A percentile compares a stretch with the other conserved stretches of the same genome.
Evolutionary conservation across 2,797 vertebrate species (phyloP).

Genomic region (Takifugu ocellatus): DNA sequence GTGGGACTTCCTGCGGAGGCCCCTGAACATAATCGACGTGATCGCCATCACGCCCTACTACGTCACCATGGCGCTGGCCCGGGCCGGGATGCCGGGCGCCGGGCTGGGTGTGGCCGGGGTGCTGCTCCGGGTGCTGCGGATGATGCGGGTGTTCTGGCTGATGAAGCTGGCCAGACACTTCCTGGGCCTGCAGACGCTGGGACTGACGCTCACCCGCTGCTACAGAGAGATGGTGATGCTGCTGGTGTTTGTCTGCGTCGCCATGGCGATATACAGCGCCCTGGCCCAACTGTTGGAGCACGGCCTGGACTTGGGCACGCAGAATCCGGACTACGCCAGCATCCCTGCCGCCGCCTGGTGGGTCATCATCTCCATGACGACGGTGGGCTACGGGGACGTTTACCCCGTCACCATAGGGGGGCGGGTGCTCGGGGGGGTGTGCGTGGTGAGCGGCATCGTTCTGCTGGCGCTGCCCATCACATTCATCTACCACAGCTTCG

Average conservation of each 20-base stretch:
- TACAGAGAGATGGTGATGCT: slow-evolving; percentile 99
- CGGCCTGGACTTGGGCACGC: slow-evolving; percentile 88
- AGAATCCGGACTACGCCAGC: slow-evolving; percentile 93
- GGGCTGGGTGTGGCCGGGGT: slow-evolving; percentile 94
- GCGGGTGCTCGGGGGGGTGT: slow-evolving; percentile 94
- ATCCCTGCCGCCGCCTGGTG: slow-evolving; percentile 99
- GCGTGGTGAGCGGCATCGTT: slow-evolving; percentile 97
- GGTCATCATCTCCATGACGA: slow-evolving; percentile 99
- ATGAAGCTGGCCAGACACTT: slow-evolving; percentile 99
- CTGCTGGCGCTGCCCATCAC: slow-evolving; percentile 96
- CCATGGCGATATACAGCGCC: slow-evolving; percentile 99
- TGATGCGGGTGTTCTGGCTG: slow-evolving; percentile 99
- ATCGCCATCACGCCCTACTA: slow-evolving; percentile 98
- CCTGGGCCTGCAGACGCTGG: slow-evolving; percentile 96
- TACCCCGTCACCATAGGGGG: slow-evolving; percentile 95
- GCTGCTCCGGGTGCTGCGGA: slow-evolving; percentile 91
- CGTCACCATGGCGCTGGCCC: slow-evolving; percentile 89
- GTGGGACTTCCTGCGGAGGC: slow-evolving; percentile 94
- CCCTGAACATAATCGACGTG: slow-evolving; percentile 96
- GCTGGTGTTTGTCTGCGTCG: slow-evolving; percentile 95
- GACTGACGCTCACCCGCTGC: slow-evolving; percentile 93
- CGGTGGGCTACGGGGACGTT: slow-evolving; percentile 97
- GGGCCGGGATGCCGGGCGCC: slow-evolving; percentile 82
- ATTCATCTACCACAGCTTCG: slow-evolving; percentile 99
- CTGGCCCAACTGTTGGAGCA: slow-evolving; percentile 96